These are phyloP conservation scores for Eubasilissa splendida DNA, from an alignment of 2,888 invertebrate species.

Conservation along the genomic window DNA sequence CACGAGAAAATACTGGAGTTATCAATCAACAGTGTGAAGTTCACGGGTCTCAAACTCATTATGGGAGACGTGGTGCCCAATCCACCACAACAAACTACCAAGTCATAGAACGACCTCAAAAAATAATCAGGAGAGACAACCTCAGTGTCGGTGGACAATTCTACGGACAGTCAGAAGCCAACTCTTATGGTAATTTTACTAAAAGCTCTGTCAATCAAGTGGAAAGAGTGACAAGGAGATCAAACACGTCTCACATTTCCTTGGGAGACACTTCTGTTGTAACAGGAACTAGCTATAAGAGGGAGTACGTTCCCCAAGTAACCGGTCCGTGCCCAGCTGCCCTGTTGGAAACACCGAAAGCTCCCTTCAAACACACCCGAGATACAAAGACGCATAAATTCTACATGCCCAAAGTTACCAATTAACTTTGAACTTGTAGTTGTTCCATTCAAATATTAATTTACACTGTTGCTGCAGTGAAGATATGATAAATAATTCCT, in stretches of 20 bases:
- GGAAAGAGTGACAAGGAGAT: slow-evolving; percentile 75
- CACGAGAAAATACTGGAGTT: slow-evolving; percentile 71
- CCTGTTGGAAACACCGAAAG: slow-evolving; percentile 81
- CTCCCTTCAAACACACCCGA: slow-evolving; percentile 87
- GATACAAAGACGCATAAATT: slow-evolving; percentile 90
- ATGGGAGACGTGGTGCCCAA: slow-evolving; percentile 70
- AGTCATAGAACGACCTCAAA: slow-evolving; percentile 75
- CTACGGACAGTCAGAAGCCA: slow-evolving; percentile 81
- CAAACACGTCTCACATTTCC: slow-evolving; percentile 83
- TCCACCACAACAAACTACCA: slow-evolving; percentile 68
- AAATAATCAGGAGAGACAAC: slow-evolving; percentile 77
- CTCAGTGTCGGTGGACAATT: slow-evolving; percentile 82
- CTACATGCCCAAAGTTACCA: slow-evolving; percentile 79
- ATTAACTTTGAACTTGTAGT: slow-evolving; percentile 59
- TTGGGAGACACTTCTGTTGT: slow-evolving; percentile 77
- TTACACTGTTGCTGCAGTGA: not conserved
- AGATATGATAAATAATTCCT: slow-evolving; percentile 41
- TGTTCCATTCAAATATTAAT: not conserved
- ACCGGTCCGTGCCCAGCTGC: slow-evolving; percentile 85
- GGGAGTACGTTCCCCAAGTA: slow-evolving; percentile 81
- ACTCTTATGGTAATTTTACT: slow-evolving; percentile 79
- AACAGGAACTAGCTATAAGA: slow-evolving; percentile 80
- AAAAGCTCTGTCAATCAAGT: slow-evolving; percentile 70
- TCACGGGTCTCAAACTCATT: slow-evolving; percentile 65
- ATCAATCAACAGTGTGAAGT: slow-evolving; percentile 72